Evolutionary conservation across 2,888 invertebrate species (phyloP), one percentile per base, ranked within the genome.

Genomic region (Pammene fasciana): DNA sequence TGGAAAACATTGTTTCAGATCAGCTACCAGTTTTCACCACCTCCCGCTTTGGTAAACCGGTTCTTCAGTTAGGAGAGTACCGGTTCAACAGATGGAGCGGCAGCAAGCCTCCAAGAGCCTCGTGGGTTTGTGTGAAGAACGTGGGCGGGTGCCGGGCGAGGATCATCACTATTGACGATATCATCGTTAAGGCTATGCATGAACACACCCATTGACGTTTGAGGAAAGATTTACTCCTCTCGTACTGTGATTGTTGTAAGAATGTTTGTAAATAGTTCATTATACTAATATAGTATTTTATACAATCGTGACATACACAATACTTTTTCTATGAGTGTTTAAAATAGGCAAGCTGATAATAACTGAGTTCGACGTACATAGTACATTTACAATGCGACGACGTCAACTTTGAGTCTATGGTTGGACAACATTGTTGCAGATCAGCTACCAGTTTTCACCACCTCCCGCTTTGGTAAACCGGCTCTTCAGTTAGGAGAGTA

Each of bases 131-230:
- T 45, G 48, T 54, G 10, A 71, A 54, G 61, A 57, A 48, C 5
- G 38, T 11, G 5, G 1, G 9, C 3, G 72, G 74, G 8, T 79
- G 77, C 65, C 72, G 66, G 7, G 75, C 75, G 7, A 57, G 71
- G 11, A 13, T 77, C 11, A 68, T 59, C 16, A 76, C 75, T 18
- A n/a, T 73, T 8, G 38, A 75, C n/a, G 61, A 67, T 8, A 36
- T 65, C 9, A 68, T 78, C 16, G 48, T 70, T 8, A 68, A 68
- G 5, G 45, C 52, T 3, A 57, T 50, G 6, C 52, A 70, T 14
- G 61, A 65, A 13, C 72, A 74, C 16, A 72, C 65, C 67, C 71
- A 72, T 64, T 43, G 11, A 56, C 34, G 2, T 10, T n/a, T 34
- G 8, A 5, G 34, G 8, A 34, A 1, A 26, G 8, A 34, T 34